Evolutionary conservation across 2,113 vertebrate species (phyloP).

Genomic region (Campylomormyrus tamandua): DNA sequence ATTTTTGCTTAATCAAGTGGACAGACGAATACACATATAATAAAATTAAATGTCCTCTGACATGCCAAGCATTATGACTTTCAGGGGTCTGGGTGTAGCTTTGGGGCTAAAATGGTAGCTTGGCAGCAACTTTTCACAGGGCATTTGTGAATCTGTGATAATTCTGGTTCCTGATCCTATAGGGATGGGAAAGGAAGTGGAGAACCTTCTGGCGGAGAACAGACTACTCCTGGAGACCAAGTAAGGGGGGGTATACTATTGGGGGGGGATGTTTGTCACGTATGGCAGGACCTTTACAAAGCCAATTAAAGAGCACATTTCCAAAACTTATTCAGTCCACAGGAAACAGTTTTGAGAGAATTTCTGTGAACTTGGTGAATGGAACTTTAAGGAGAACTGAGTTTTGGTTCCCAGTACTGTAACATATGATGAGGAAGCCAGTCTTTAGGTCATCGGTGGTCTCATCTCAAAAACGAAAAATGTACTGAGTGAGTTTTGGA

Average conservation of each 20-base stretch:
- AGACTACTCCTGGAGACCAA: slow-evolving; percentile 95
- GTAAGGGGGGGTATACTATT: slow-evolving; percentile 63
- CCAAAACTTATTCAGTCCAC: neutral
- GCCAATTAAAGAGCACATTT: neutral
- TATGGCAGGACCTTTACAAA: neutral
- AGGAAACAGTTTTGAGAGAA: neutral
- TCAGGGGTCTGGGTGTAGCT: neutral
- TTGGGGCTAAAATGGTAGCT: neutral
- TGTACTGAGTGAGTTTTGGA: neutral
- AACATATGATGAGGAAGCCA: neutral
- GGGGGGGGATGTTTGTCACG: slow-evolving; percentile 23
- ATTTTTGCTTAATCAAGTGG: neutral
- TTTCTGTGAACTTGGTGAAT: neutral
- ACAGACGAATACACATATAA: neutral
- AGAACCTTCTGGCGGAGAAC: slow-evolving; percentile 94
- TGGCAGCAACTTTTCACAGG: neutral
- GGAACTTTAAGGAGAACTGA: neutral
- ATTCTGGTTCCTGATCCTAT: slow-evolving; percentile 32
- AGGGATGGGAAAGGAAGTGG: slow-evolving; percentile 98
- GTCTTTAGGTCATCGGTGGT: neutral
- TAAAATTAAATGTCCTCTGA: neutral
- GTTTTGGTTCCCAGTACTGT: neutral
- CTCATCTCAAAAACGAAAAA: neutral
- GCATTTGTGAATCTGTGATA: neutral
- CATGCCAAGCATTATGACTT: neutral